Conservation (phyloP, 2,888 invertebrate genomes). For the Shargacucullia verbasci region DNA sequence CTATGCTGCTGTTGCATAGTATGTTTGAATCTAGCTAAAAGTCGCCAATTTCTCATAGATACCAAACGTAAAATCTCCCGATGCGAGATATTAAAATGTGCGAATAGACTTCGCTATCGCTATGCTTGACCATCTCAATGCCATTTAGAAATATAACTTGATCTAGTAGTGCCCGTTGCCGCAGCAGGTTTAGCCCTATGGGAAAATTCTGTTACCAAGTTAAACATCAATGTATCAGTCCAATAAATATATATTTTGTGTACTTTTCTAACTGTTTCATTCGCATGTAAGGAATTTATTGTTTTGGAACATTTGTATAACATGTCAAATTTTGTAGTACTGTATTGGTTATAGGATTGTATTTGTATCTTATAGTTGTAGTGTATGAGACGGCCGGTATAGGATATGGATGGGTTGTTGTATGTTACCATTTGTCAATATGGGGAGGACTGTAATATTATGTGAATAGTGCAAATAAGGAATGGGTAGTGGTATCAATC, state of each 20-base stretch:
- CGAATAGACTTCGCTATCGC: too few species aligned
- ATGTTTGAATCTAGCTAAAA: too few species aligned
- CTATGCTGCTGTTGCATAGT: too few species aligned
- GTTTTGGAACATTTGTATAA: neutral
- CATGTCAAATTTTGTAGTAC: neutral
- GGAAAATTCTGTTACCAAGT: neutral
- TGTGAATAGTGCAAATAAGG: too few species aligned
- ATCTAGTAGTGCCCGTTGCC: too few species aligned
- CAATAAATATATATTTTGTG: conserved; percentile 25
- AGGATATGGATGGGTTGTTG: conserved; percentile 24
- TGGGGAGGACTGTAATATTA: conserved; percentile 20
- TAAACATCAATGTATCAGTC: conserved; percentile 3
- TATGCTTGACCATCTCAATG: too few species aligned
- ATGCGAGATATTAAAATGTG: too few species aligned
- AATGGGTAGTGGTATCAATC: too few species aligned
- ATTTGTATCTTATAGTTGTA: conserved; percentile 19
- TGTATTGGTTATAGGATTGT: conserved; percentile 19
- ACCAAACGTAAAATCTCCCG: too few species aligned
- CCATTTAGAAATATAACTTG: too few species aligned
- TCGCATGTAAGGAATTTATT: conserved; percentile 5
- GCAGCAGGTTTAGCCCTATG: too few species aligned
- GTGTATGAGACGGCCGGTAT: conserved; percentile 4
- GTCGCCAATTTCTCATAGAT: too few species aligned
- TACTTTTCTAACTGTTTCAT: conserved; percentile 19
- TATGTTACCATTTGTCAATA: conserved; percentile 30